Base-by-base conservation (phyloP, 2,113 vertebrate species). In the Clinocottus analis region DNA sequence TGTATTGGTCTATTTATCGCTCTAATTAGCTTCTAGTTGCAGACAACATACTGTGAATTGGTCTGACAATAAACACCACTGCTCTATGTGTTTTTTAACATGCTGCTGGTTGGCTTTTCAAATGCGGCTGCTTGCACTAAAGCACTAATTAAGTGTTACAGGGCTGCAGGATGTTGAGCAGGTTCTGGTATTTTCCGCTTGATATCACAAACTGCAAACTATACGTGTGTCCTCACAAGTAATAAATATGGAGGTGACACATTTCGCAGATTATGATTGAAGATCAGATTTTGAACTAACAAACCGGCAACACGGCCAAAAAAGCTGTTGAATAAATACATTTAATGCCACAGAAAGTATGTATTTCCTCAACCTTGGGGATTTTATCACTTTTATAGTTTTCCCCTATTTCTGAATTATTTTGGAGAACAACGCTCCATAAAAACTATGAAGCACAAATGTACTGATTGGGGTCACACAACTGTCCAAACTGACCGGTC, bases 171-270 rank as follows among this genome's bases (percentile, higher is more conserved):
- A 77, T 58, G 75, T 77, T 75, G 53, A 43, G 27, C 58, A 35
- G 23, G 33, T 55, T 49, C 66, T 68, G 69, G 69, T 51, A 80
- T 80, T 75, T 64, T 43, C 39, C n/a, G 35, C 29, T 37, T 80
- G 68, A 74, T 62, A 27, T 84, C 65, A 81, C n/a, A 39, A 53
- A 21, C 14, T n/a, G 29, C 55, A 75, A 1, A 56, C 56, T 21
- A 2, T 58, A 27, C 16, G 51, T 51, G 51, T 76, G 66, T 58
- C 66, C 6, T 9, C 41, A 60, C 17, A 68, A 61, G 53, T 39
- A 12, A 60, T 51, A 58, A 64, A 80, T 29, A 65, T 1, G 23
- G 2, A 59, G 35, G 43, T 31, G 45, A 16, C 35, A 35, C 37
- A 39, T 39, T 16, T 62, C 7, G 25, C 7, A 35, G n/a, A 67